A percentile compares a stretch with the other conserved stretches of the same genome.
Conservation (phyloP, 2,888 invertebrate genomes). For the Desoria tigrina region DNA sequence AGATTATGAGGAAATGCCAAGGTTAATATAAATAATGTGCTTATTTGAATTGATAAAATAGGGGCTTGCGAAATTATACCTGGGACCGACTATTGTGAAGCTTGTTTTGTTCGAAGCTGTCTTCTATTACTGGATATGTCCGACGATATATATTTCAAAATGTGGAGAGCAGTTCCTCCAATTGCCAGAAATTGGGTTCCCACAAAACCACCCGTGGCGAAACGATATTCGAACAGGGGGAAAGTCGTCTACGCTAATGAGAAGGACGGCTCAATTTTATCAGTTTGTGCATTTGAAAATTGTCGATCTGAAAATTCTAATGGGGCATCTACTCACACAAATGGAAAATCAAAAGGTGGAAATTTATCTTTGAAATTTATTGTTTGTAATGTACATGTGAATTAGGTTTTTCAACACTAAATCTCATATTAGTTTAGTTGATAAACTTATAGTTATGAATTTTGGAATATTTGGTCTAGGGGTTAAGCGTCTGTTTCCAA, state of each 20-base stretch:
- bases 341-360: neutral
- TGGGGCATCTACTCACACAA: neutral
- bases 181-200: conserved; percentile 28
- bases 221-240: conserved; percentile 27
- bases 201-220: conserved; percentile 16
- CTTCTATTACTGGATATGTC: conserved; percentile 33
- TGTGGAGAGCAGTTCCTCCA: conserved; percentile 40
- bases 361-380: no score
- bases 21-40: conserved; percentile 6
- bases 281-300: neutral
- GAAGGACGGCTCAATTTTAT: conserved; percentile 17
- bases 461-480: no score
- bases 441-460: no score
- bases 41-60: conserved; percentile 19
- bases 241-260: conserved; percentile 30
- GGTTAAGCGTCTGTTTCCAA: conserved; percentile 20
- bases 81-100: conserved; percentile 33
- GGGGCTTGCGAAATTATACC: conserved; percentile 23
- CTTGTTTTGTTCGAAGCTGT: conserved; percentile 37
- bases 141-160: conserved; percentile 40
- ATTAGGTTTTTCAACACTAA: neutral
- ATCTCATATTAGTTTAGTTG: neutral
- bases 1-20: neutral
- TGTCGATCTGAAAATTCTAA: neutral
- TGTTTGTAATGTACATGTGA: neutral